Conservation (phyloP, 2,797 vertebrate species). For the Gadopsis bispinosus region DNA sequence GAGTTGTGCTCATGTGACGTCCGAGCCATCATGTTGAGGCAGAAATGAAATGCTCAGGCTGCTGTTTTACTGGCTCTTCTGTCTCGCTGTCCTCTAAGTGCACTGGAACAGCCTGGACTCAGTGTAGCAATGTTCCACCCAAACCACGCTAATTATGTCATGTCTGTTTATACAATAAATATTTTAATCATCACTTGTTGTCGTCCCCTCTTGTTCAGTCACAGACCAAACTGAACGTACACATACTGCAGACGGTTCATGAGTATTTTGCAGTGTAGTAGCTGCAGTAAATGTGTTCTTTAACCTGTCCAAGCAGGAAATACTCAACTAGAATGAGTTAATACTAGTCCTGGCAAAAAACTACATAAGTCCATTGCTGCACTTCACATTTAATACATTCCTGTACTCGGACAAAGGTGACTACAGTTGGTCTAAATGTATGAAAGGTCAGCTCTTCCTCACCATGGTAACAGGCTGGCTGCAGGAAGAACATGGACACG, state of each 20-base stretch:
- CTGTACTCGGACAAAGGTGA: not conserved
- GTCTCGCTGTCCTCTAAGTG: not conserved
- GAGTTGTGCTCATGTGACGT: constrained; percentile 39
- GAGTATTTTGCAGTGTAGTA: not conserved
- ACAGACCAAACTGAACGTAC: accelerated
- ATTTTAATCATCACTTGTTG: constrained; percentile 46
- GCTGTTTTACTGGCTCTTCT: not conserved
- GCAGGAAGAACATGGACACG: not conserved
- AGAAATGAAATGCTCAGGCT: not conserved
- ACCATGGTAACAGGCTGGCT: not conserved
- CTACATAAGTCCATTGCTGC: not conserved
- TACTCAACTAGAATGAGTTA: not conserved
- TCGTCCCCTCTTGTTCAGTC: not conserved
- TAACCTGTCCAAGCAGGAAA: not conserved
- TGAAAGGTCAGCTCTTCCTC: not conserved
- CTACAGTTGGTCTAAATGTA: not conserved
- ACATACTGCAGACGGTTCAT: not conserved
- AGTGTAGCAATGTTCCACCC: constrained; percentile 29
- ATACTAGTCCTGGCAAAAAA: no score
- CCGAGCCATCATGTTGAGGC: not conserved
- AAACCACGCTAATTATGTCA: constrained; percentile 40
- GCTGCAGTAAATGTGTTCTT: not conserved
- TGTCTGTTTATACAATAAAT: constrained; percentile 75
- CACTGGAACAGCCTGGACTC: constrained; percentile 31
- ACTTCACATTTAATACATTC: not conserved